Conservation (phyloP, 92 coral and sea anemone genomes). For the Nematostella vectensis region DNA sequence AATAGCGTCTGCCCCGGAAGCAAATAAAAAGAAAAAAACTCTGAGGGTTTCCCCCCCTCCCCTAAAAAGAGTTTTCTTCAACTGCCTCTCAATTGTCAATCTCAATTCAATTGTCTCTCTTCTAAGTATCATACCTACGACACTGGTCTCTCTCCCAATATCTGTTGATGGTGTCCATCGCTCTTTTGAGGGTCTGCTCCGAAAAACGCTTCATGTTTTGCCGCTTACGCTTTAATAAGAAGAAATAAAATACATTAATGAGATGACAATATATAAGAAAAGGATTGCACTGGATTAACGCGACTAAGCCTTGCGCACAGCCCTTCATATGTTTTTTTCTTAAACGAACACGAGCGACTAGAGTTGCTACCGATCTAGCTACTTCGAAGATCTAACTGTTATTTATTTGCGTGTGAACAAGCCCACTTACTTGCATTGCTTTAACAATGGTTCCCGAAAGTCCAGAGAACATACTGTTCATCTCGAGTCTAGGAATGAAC, state of each 20-base stretch:
- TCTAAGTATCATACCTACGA: too few relatives aligned
- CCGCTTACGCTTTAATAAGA: constrained; percentile 15
- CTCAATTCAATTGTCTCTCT: too few relatives aligned
- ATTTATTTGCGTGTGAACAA: neutral
- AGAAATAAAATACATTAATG: neutral
- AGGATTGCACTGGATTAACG: too few relatives aligned
- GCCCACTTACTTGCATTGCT: neutral
- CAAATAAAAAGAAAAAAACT: too few relatives aligned
- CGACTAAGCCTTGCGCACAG: too few relatives aligned
- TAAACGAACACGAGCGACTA: neutral
- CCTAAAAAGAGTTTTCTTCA: neutral
- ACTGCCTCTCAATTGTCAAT: neutral
- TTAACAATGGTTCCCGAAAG: neutral
- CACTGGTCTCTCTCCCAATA: constrained; percentile 5
- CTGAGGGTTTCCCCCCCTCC: too few relatives aligned
- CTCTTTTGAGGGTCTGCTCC: constrained; percentile 11
- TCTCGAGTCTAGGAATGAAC: neutral
- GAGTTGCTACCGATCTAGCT: neutral
- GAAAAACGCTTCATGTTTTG: constrained; percentile 16
- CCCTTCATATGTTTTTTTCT: too few relatives aligned
- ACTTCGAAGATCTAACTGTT: neutral
- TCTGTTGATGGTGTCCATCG: constrained; percentile 12
- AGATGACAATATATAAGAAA: too few relatives aligned
- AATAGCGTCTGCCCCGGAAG: too few relatives aligned
- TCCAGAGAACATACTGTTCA: neutral